Evolutionary conservation across 2,797 vertebrate species (phyloP).

Genomic region (Cyprinodon diabolis): DNA sequence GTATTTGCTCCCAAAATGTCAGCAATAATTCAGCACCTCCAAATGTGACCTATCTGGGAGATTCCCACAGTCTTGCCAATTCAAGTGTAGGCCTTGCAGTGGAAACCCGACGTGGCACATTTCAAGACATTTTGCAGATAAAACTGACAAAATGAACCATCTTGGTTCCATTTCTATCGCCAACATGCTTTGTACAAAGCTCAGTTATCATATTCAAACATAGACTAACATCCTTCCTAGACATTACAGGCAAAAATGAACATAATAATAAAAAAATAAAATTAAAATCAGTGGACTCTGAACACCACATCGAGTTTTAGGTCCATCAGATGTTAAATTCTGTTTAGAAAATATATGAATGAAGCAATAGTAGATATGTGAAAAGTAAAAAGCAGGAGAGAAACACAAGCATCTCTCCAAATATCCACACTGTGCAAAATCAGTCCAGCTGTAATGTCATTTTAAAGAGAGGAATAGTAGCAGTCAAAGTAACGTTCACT

Average conservation of each 20-base stretch:
- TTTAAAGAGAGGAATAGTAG: slow-evolving; percentile 26
- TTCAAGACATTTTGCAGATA: slow-evolving; percentile 20
- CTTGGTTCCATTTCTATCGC: slow-evolving; percentile 13
- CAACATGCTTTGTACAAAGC: slow-evolving; percentile 13
- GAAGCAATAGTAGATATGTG: not conserved
- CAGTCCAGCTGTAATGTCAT: slow-evolving; percentile 37
- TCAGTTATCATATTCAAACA: slow-evolving; percentile 4
- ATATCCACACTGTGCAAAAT: slow-evolving; percentile 44
- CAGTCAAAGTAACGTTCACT: slow-evolving; percentile 13
- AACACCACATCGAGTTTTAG: slow-evolving; percentile 20
- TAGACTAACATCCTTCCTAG: slow-evolving; percentile 20
- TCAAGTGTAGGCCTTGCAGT: slow-evolving; percentile 32
- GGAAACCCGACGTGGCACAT: slow-evolving; percentile 27
- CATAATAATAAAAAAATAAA: slow-evolving; percentile 6
- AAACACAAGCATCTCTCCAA: slow-evolving; percentile 44
- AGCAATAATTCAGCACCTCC: slow-evolving; percentile 65
- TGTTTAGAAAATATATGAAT: slow-evolving; percentile 44
- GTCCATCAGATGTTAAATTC: slow-evolving; percentile 31
- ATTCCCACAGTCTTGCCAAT: slow-evolving; percentile 29
- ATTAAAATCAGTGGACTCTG: slow-evolving; percentile 13
- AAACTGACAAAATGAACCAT: slow-evolving; percentile 35
- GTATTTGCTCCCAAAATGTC: slow-evolving; percentile 69
- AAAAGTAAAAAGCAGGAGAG: slow-evolving; percentile 18
- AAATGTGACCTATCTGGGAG: slow-evolving; percentile 57
- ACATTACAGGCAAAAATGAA: slow-evolving; percentile 28